phyloP scores from a whole-genome alignment of 2,113 vertebrate genomes.

The Siniperca knerii region DNA sequence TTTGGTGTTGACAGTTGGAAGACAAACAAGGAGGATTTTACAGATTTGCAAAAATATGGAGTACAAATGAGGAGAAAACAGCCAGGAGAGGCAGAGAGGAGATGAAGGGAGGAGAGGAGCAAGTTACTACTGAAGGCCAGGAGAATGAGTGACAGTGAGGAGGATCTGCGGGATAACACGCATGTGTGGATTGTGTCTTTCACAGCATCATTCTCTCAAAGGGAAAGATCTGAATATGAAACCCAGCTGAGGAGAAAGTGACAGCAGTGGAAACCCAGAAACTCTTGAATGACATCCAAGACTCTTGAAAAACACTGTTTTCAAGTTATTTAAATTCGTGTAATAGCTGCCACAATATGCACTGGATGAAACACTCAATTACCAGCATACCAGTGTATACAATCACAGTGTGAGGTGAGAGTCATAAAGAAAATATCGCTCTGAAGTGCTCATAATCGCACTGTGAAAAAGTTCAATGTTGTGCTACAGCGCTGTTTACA shows the following conservation, averaged over 20 bases:
- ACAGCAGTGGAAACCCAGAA: conserved; percentile 15
- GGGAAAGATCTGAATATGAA: conserved; percentile 5
- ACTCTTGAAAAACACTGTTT: conserved; percentile 10
- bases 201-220: not conserved
- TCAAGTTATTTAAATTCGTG: conserved; percentile 10
- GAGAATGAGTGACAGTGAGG: conserved; percentile 18
- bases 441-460: not conserved
- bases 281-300: conserved; percentile 37
- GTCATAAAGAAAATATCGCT: conserved; percentile 12
- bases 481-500: not conserved
- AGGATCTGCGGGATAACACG: not conserved
- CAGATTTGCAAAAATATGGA: conserved; percentile 30
- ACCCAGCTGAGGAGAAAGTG: conserved; percentile 6
- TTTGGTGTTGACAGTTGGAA: conserved; percentile 32
- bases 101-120: conserved; percentile 16
- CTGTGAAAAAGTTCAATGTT: conserved; percentile 10
- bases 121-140: conserved; percentile 31
- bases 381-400: conserved; percentile 1
- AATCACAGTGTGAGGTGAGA: conserved; percentile 13
- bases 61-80: conserved; percentile 34
- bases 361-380: not conserved
- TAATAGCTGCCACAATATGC: conserved; percentile 7
- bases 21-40: conserved; percentile 23
- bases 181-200: conserved; percentile 14
- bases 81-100: not conserved